Conservation (phyloP, 2,113 vertebrate species). For the Caranx ignobilis region DNA sequence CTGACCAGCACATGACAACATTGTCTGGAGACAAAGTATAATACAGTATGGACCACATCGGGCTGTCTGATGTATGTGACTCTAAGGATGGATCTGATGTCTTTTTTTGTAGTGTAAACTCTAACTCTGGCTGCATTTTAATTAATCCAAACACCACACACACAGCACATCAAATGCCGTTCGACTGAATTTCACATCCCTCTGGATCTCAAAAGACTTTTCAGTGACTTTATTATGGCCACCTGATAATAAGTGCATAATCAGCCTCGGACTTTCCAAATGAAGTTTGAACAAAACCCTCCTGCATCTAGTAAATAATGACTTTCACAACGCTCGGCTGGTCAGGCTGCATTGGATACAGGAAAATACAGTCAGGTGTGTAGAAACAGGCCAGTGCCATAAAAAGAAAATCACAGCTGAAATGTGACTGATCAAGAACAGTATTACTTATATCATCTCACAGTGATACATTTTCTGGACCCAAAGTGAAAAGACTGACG, state of each 20-base stretch:
- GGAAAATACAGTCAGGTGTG: slow-evolving; percentile 11
- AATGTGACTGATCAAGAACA: neutral
- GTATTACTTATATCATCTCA: neutral
- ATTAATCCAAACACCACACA: neutral
- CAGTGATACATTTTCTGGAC: neutral
- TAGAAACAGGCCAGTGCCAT: neutral
- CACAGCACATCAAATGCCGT: neutral
- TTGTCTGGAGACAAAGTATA: neutral
- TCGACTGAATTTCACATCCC: slow-evolving; percentile 46
- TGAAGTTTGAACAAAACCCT: slow-evolving; percentile 14
- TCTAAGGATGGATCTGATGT: neutral
- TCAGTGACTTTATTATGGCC: slow-evolving; percentile 7
- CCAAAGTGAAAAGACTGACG: neutral
- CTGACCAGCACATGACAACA: neutral
- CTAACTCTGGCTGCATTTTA: no score
- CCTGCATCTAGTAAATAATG: neutral
- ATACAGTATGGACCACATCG: neutral
- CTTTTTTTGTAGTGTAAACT: no score
- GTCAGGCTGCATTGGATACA: neutral
- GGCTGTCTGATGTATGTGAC: neutral
- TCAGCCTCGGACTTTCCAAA: slow-evolving; percentile 51
- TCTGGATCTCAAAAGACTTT: slow-evolving; percentile 11
- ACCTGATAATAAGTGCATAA: neutral
- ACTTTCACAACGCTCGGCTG: neutral
- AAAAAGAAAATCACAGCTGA: neutral